Percentiles rank a stretch among this genome's conserved stretches.
Conservation (phyloP, 1,140 invertebrate species). For the Branchinecta lindahli region DNA sequence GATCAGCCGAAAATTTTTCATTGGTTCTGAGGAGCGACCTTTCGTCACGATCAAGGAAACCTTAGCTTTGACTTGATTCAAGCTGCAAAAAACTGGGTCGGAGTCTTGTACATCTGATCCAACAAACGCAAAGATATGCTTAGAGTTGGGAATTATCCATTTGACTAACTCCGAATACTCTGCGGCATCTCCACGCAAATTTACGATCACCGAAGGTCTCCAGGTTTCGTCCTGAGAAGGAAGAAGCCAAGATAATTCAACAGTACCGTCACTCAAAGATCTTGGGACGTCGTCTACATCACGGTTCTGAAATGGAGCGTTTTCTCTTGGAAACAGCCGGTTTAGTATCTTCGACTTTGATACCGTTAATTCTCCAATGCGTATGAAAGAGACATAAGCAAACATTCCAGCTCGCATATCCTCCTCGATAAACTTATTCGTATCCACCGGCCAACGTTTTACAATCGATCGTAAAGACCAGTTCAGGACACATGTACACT, state of each 20-base stretch:
- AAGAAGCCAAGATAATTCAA: slow-evolving; percentile 1
- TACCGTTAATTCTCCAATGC: not conserved
- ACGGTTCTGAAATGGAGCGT: not conserved
- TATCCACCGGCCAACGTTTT: not conserved
- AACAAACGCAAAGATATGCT: not conserved
- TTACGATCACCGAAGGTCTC: not conserved
- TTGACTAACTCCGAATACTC: not conserved
- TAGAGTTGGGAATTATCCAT: not conserved
- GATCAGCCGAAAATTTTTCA: too few species aligned
- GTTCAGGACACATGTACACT: not conserved
- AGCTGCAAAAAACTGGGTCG: not conserved
- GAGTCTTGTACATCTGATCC: not conserved
- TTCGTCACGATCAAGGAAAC: not conserved
- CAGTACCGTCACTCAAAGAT: not conserved
- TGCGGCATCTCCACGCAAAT: not conserved
- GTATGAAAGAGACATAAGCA: not conserved
- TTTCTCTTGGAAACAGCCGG: slow-evolving; percentile 3
- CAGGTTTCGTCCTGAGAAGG: not conserved
- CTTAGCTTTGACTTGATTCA: not conserved
- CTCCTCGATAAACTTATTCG: not conserved
- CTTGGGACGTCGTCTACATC: slow-evolving; percentile 3
- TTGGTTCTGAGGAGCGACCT: not conserved
- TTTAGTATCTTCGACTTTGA: not conserved
- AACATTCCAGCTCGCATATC: not conserved
- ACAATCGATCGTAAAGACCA: not conserved